Evolutionary conservation across 2,113 vertebrate species (phyloP).

Genomic region (Spheniscus mendiculus): DNA sequence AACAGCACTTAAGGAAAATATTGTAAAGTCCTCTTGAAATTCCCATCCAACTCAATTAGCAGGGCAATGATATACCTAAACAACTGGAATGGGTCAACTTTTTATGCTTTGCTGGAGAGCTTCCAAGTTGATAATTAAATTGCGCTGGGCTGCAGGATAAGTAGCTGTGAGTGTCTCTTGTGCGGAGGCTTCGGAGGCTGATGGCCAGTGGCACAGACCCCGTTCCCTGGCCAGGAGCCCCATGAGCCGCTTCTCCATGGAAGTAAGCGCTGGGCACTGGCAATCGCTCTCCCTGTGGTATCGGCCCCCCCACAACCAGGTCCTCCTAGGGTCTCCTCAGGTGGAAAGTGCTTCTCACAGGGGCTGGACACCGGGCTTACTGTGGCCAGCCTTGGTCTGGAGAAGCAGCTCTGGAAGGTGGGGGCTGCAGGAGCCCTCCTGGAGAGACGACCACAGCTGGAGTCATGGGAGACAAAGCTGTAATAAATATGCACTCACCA

Average conservation of each 20-base stretch:
- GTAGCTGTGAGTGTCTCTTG: neutral
- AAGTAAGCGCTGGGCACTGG: neutral
- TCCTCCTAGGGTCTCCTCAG: neutral
- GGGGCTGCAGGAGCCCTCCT: neutral
- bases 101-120: constrained; percentile 37
- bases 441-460: fast-evolving
- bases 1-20: constrained; percentile 19
- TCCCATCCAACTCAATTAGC: constrained; percentile 54
- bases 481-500: no score
- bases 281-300: no score
- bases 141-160: constrained; percentile 2
- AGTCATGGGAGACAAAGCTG: neutral
- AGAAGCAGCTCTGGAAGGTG: neutral
- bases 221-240: neutral
- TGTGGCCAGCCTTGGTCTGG: neutral
- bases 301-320: neutral
- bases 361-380: neutral
- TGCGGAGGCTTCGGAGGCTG: neutral
- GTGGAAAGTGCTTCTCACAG: neutral
- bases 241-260: fast-evolving
- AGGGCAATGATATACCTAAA: constrained; percentile 30
- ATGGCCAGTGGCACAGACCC: neutral
- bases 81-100: constrained; percentile 14
- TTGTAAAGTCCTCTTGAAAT: constrained; percentile 44
- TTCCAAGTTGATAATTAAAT: constrained; percentile 54